Evolutionary conservation across 2,888 invertebrate species (phyloP), one percentile per base, ranked within the genome.

Genomic region (Lepidochrysops patricia): DNA sequence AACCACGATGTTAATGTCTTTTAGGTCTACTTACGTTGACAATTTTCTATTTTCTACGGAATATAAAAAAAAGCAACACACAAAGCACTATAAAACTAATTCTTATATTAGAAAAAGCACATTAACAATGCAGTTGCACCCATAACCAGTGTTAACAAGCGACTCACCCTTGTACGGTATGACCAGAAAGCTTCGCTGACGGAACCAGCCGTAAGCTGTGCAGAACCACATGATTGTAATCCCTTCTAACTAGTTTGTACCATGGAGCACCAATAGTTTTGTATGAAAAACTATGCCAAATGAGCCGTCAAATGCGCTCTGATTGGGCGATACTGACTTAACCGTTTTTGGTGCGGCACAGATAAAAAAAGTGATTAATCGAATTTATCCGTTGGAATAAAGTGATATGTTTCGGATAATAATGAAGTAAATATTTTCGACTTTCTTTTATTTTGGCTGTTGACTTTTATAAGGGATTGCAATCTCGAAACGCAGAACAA

Each of bases 141-240:
- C n/a, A n/a, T n/a, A n/a, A n/a, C n/a, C n/a, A n/a, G n/a, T n/a
- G n/a, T n/a, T n/a, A n/a, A 48, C 64, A 62, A 64, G 66, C 68
- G 66, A 76, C 74, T 75, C 70, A 74, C 70, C 75, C 68, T 37
- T 64, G 59, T 58, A 65, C 1, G 70, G 72, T 62, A 74, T 63
- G 58, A 70, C 70, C 58, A 72, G 64, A 64, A 74, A 73, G 63
- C 73, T 69, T 52, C 76, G 65, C 57, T 72, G 72, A 29, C 78
- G 74, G 61, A 79, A 75, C 77, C 79, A 79, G 37, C 72, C 77
- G 68, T 77, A 72, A 67, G 68, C 73, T 72, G 49, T 61, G 56
- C 66, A 64, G 66, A 63, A 35, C 29, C 25, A 60, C 48, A 35
- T 35, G 52, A 54, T 25, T 12, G 54, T 32, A 54, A 54, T 19